These are phyloP conservation scores for Cyclopterus lumpus DNA, from an alignment of 2,797 vertebrate genomes.

Conservation along the genomic window DNA sequence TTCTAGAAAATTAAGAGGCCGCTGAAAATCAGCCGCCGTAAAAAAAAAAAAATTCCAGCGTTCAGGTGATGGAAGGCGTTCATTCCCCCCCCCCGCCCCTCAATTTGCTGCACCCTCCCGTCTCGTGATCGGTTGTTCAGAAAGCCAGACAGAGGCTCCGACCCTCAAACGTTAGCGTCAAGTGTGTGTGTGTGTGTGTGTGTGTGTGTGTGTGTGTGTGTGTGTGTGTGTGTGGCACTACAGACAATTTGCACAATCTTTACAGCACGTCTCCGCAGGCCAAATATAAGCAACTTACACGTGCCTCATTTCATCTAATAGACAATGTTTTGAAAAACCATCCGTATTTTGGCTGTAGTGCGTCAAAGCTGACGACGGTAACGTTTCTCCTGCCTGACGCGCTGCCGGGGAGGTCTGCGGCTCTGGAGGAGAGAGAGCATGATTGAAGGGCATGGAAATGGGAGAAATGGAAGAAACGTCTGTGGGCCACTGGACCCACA, in stretches of 20 bases:
- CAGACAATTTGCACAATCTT: slow-evolving; percentile 17
- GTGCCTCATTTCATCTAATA: slow-evolving; percentile 64
- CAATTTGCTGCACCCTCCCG: slow-evolving; percentile 19
- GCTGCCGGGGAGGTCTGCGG: slow-evolving; percentile 38
- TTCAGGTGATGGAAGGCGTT: slow-evolving; percentile 54
- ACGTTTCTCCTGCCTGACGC: slow-evolving; percentile 15
- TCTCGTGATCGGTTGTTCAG: slow-evolving; percentile 10
- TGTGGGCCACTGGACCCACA: slow-evolving; percentile 37
- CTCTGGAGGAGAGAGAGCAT: slow-evolving; percentile 16
- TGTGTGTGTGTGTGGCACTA: background rate
- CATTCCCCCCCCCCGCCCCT: slow-evolving; percentile 47
- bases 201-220: slow-evolving; percentile 13
- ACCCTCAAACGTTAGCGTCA: slow-evolving; percentile 13
- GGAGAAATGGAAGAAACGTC: slow-evolving; percentile 21
- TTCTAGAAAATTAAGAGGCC: slow-evolving; percentile 31
- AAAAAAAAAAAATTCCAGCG: slow-evolving; percentile 27
- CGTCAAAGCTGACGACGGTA: slow-evolving; percentile 59
- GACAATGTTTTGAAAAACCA: slow-evolving; percentile 73
- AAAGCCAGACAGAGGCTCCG: slow-evolving; percentile 16
- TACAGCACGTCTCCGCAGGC: slow-evolving; percentile 22
- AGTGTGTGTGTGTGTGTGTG: slow-evolving; percentile 3
- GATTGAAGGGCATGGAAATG: slow-evolving; percentile 44
- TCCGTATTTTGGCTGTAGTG: slow-evolving; percentile 63
- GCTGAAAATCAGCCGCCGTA: slow-evolving; percentile 7
- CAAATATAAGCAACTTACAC: slow-evolving; percentile 44